Conservation (phyloP, 1,140 invertebrate genomes). For the Mercenaria mercenaria region DNA sequence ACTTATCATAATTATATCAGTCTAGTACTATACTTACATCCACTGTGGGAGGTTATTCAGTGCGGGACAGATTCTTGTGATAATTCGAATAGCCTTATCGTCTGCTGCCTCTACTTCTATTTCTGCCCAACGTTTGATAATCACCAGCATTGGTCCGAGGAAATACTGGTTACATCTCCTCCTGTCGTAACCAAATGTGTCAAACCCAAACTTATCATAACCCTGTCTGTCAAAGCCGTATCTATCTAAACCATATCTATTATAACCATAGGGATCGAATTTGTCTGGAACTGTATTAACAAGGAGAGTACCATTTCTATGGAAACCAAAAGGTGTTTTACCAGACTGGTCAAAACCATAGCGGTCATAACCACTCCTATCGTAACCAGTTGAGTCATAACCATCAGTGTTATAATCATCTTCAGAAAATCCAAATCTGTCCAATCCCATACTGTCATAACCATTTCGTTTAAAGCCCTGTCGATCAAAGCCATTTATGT, state of each 20-base stretch:
- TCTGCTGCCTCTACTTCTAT: constrained; percentile 72
- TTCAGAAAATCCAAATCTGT: constrained; percentile 74
- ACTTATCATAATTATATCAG: too few relatives aligned
- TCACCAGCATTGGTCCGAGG: constrained; percentile 76
- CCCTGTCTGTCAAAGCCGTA: constrained; percentile 79
- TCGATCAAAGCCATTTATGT: constrained; percentile 73
- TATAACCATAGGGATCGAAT: constrained; percentile 78
- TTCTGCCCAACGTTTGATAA: constrained; percentile 69
- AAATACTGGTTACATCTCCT: constrained; percentile 75
- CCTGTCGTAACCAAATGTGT: constrained; percentile 73
- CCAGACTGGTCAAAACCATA: constrained; percentile 78
- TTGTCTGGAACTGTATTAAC: constrained; percentile 26
- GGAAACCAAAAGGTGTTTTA: constrained; percentile 74
- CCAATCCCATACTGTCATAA: constrained; percentile 76
- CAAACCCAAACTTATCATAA: constrained; percentile 80
- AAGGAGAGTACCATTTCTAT: constrained; percentile 68
- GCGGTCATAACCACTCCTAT: constrained; percentile 77
- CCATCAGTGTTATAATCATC: constrained; percentile 80
- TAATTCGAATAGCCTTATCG: constrained; percentile 72
- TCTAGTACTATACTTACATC: constrained; percentile 64
- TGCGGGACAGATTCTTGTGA: constrained; percentile 78
- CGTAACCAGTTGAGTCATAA: constrained; percentile 76
- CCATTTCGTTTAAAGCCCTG: constrained; percentile 76
- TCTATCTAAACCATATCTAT: constrained; percentile 78
- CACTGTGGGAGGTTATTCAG: constrained; percentile 73